phyloP scores from a whole-genome alignment of 2,113 vertebrate genomes.

The Suncus etruscus region DNA sequence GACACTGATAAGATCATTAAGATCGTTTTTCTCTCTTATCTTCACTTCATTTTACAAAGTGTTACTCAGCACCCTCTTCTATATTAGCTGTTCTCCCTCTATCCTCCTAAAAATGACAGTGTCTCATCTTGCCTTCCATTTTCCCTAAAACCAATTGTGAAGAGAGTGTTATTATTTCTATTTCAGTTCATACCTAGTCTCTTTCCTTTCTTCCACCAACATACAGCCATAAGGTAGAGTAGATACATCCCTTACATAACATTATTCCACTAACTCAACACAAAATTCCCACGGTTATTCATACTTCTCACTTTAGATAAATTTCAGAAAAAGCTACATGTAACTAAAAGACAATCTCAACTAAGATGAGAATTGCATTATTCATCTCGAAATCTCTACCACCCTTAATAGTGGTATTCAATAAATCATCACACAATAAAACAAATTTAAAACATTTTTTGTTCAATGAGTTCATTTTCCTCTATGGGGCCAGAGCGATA shows the following conservation, averaged over 20 bases:
- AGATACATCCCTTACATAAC: background rate
- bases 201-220: background rate
- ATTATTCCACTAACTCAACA: background rate
- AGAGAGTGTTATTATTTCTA: background rate
- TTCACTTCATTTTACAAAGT: background rate
- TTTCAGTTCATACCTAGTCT: background rate
- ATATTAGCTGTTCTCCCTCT: background rate
- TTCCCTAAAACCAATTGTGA: background rate
- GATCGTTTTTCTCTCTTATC: background rate
- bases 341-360: background rate
- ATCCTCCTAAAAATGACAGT: background rate
- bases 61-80: background rate
- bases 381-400: constrained; percentile 33
- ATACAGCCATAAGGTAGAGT: background rate
- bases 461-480: too few species aligned
- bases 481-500: too few species aligned
- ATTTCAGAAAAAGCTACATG: too few species aligned
- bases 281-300: background rate
- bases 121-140: background rate
- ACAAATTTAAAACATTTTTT: background rate
- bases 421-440: background rate
- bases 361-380: background rate
- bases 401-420: background rate
- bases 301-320: background rate
- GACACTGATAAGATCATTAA: background rate